Base-by-base conservation (phyloP, 2,888 invertebrate genomes). In the Cistogaster globosa region DNA sequence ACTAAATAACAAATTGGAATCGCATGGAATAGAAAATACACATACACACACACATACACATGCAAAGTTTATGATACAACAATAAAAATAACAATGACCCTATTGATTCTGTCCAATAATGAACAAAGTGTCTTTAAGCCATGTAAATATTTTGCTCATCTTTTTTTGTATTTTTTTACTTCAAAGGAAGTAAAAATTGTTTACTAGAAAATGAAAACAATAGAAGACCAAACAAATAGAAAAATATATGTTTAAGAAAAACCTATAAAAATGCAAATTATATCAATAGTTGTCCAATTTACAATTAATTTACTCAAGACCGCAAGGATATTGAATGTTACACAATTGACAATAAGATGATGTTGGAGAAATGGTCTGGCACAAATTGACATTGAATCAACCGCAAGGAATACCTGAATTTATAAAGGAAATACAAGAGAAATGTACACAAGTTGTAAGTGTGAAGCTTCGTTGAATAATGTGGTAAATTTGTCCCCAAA, bases 181-280 rank as follows among this genome's bases (percentile, higher is more conserved):
- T 26, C 14, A 58, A 65, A 48, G 51, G 14, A 20, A 48, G n/a
- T 57, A 16, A n/a, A 9, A 3, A 3, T 82, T 76, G 58, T 71
- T 58, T 65, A 20, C 75, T 51, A 42, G 57, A 71, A 71, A 58
- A 82, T 53, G 42, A 51, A 71, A 62, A 69, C 51, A 14, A 72
- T 36, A 57, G 32, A 48, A 57, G 55, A 72, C 42, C 26, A 48
- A 57, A 72, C n/a, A 7, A 22, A 57, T 12, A 48, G 18, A 65
- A 20, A 51, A 48, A 71, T n/a, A 58, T 63, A 32, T 22, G 26
- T 45, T 6, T 36, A 48, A 51, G 14, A 62, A 76, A 82, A 76
- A 42, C 57, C 69, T 69, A 76, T 76, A 82, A 82, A 82, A 51
- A 82, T 82, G 82, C 76, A 82, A 82, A 82, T 82, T 69, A 69